These are phyloP conservation scores for Leuciscus idus DNA, from an alignment of 2,113 vertebrate species.

Conservation along the genomic window DNA sequence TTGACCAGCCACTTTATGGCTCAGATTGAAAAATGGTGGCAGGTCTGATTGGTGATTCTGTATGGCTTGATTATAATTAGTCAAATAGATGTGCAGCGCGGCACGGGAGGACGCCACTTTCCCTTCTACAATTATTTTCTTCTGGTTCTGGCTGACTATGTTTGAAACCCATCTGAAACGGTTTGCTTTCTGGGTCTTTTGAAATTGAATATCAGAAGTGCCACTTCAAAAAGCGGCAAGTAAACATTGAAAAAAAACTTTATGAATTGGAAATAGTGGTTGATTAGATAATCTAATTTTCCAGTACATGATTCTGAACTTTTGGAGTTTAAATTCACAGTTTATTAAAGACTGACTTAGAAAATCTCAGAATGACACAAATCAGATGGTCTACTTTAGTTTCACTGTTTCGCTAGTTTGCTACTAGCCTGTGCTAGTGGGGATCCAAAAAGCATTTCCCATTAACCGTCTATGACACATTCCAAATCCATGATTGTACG, in stretches of 20 bases:
- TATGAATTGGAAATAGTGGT: not conserved
- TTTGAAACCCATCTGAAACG: not conserved
- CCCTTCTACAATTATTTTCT: not conserved
- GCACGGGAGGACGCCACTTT: not conserved
- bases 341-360: not conserved
- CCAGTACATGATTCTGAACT: not conserved
- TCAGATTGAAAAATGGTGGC: constrained; percentile 2
- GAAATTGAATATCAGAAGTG: not conserved
- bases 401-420: constrained; percentile 5
- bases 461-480: constrained; percentile 10
- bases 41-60: constrained; percentile 38
- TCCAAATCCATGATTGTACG: constrained; percentile 18
- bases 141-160: not conserved
- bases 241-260: not conserved
- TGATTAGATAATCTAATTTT: not conserved
- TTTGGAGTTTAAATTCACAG: not conserved
- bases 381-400: constrained; percentile 6
- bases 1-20: constrained; percentile 12
- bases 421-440: not conserved
- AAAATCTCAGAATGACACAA: not conserved
- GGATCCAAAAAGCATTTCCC: not conserved
- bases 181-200: not conserved
- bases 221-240: not conserved
- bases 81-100: not conserved
- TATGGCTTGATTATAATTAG: constrained; percentile 40